Evolutionary conservation across 2,888 invertebrate species (phyloP), one percentile per base, ranked within the genome.

Genomic region (Lutraria lutraria): DNA sequence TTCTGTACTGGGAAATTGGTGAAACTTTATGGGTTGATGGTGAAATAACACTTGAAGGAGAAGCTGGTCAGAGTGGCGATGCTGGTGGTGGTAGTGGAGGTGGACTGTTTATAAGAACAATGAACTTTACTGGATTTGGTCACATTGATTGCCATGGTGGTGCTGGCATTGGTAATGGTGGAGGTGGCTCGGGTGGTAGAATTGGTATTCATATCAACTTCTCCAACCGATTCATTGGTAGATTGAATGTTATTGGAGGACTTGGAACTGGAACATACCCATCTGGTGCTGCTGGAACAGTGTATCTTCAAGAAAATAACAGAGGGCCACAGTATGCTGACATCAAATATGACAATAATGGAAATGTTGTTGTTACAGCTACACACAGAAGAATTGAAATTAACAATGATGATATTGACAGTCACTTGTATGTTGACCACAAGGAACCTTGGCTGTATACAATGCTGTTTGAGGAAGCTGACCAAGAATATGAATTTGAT

Each of bases 71-170:
- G 29, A 93, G 94, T 31, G 79, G 60, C 2, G 90, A 91, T 86
- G 93, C 89, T 81, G 95, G 95, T n/a, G 95, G 95, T 13, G 95
- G 95, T 0, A 94, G 94, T 91, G 95, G 95, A 53, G 95, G 95
- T 25, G 93, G 93, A n/a, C 80, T 95, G 16, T 52, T 94, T 76
- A 92, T 95, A 43, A 88, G 93, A 25, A 95, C 95, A 0, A 90
- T 94, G 21, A 94, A 95, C 88, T 92, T 95, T 84, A 94, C 94
- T 16, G 95, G 95, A 52, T 94, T 93, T 92, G 95, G 95, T 34
- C 87, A 92, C 68, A 84, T 95, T 16, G 94, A 95, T 72, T 92
- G 90, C 52, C 92, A 93, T 90, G 95, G 95, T 12, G 95, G 95
- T 19, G 82, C 84, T 81, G 94, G 93, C 8, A 90, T 86, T 19